These are phyloP conservation scores for Acestrorhynchus altus DNA, from an alignment of 2,797 vertebrate species.

Conservation along the genomic window DNA sequence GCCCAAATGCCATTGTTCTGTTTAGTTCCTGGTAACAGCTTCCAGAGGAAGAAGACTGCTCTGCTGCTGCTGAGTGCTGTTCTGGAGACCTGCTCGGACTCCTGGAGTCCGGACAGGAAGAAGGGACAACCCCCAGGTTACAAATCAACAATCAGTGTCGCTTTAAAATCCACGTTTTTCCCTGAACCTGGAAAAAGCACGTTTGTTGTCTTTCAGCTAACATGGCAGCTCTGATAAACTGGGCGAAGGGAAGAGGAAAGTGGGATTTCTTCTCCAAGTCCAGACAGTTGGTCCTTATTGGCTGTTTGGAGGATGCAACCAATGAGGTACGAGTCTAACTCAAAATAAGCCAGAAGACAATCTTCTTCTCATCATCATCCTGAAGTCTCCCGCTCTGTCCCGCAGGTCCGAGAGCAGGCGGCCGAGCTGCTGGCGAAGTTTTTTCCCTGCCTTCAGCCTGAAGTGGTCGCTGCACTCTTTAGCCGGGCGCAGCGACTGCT, in stretches of 20 bases:
- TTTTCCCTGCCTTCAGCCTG: constrained; percentile 76
- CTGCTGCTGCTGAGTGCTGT: constrained; percentile 82
- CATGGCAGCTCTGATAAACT: constrained; percentile 79
- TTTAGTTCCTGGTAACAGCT: constrained; percentile 82
- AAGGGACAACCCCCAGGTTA: constrained; percentile 92
- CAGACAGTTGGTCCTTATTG: constrained; percentile 81
- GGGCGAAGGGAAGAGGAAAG: constrained; percentile 72
- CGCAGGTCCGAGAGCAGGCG: constrained; percentile 88
- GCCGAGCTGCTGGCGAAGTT: constrained; percentile 80
- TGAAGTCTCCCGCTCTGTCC: background rate
- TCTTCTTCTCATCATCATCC: background rate
- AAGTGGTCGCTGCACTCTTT: constrained; percentile 72
- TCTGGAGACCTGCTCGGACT: constrained; percentile 90
- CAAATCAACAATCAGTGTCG: constrained; percentile 33
- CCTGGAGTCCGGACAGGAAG: constrained; percentile 85
- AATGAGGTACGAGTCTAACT: constrained; percentile 80
- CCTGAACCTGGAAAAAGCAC: background rate
- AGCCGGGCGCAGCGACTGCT: constrained; percentile 72
- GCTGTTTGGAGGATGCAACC: constrained; percentile 88
- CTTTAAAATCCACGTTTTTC: background rate
- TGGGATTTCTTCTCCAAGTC: constrained; percentile 86
- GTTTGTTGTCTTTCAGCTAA: constrained; percentile 73
- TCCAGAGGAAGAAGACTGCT: constrained; percentile 87
- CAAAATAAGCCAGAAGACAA: background rate
- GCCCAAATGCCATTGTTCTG: constrained; percentile 76